Evolutionary conservation across 2,888 invertebrate species (phyloP).

Genomic region (Nephrotoma flavescens): DNA sequence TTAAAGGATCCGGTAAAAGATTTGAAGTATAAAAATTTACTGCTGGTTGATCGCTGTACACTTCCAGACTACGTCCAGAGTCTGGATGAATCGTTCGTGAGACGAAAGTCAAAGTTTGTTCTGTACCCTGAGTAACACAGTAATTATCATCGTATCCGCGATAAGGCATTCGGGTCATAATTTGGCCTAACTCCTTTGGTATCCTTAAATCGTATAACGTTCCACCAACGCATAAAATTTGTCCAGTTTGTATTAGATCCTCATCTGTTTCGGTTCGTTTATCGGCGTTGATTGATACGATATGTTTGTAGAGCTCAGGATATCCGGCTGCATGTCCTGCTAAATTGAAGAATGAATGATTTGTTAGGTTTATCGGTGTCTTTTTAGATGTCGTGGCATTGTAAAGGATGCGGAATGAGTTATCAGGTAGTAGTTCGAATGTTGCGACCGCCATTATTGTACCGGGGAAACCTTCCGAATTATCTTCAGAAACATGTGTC

Average conservation of each 20-base stretch:
- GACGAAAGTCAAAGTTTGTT: constrained; percentile 42
- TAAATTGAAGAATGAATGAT: constrained; percentile 83
- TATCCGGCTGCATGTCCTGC: constrained; percentile 63
- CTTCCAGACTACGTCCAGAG: constrained; percentile 60
- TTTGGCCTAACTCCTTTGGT: constrained; percentile 46
- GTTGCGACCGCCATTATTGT: constrained; percentile 52
- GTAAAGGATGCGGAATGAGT: constrained; percentile 61
- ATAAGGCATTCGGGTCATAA: constrained; percentile 48
- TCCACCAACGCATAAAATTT: constrained; percentile 38
- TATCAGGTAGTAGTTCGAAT: constrained; percentile 57
- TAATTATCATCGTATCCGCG: constrained; percentile 75
- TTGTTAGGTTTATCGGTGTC: constrained; percentile 75
- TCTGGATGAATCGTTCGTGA: constrained; percentile 50
- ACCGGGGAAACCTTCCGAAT: constrained; percentile 84
- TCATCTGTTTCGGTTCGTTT: constrained; percentile 56
- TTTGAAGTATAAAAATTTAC: constrained; percentile 83
- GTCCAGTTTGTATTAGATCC: constrained; percentile 56
- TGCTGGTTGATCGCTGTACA: constrained; percentile 77
- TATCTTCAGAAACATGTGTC: constrained; percentile 59
- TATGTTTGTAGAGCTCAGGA: constrained; percentile 49
- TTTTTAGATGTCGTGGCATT: constrained; percentile 59
- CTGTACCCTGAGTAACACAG: constrained; percentile 48
- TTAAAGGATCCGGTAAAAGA: constrained; percentile 42
- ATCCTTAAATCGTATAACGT: constrained; percentile 61
- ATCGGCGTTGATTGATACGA: constrained; percentile 59